Conservation (phyloP, 2,888 invertebrate genomes). For the Lissonota sp. region DNA sequence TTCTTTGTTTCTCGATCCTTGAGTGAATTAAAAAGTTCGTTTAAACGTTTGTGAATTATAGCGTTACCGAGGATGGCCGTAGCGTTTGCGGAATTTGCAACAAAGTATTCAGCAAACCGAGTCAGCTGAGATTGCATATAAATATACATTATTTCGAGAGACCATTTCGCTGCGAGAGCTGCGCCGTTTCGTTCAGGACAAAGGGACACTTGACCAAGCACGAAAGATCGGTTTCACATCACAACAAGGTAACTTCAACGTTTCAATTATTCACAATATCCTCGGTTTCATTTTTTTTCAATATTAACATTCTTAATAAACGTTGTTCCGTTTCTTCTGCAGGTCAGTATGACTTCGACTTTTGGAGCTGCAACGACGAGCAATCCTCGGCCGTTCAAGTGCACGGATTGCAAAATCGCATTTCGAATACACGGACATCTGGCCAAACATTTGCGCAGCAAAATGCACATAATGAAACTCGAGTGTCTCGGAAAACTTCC, state of each 20-base stretch:
- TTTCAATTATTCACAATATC: conserved; percentile 1
- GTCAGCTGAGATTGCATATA: conserved; percentile 95
- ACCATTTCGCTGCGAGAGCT: conserved; percentile 95
- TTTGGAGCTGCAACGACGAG: conserved; percentile 93
- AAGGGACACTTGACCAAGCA: conserved; percentile 97
- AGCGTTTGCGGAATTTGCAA: conserved; percentile 94
- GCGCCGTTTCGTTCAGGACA: conserved; percentile 95
- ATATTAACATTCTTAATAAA: not conserved
- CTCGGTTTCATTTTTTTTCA: conserved; percentile 21
- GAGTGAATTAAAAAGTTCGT: not conserved
- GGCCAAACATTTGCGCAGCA: conserved; percentile 97
- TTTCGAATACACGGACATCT: conserved; percentile 98
- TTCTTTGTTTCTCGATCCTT: not conserved
- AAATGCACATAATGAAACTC: conserved; percentile 97
- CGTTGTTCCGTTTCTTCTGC: conserved; percentile 5
- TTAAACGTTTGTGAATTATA: conserved; percentile 70
- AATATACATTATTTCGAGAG: conserved; percentile 98
- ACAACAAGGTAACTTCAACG: conserved; percentile 89
- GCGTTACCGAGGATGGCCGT: conserved; percentile 89
- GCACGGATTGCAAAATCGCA: conserved; percentile 97
- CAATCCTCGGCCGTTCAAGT: conserved; percentile 98
- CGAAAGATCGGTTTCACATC: conserved; percentile 95
- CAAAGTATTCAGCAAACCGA: conserved; percentile 96
- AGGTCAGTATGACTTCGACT: conserved; percentile 92
- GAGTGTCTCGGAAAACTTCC: conserved; percentile 97